Evolutionary conservation across 1,140 invertebrate species (phyloP), one percentile per base, ranked within the genome.

Genomic region (Charaxes varanes): DNA sequence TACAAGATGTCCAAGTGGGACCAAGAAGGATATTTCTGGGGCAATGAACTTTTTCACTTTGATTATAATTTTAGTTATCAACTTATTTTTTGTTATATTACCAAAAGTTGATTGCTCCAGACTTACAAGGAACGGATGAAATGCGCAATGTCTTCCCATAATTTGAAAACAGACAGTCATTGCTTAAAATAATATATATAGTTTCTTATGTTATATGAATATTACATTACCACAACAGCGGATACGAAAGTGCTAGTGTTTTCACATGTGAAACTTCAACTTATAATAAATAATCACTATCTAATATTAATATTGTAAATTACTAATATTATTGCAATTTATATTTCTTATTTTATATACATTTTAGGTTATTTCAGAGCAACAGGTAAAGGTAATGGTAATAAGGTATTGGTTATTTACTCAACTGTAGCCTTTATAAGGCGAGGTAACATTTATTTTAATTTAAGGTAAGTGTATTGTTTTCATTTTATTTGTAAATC

Each of bases 121-220:
- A 52, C 48, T 50, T 56, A 76, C 67, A 82, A 82, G 78, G 78
- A 82, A 82, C 78, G 76, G 78, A 82, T 82, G 78, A 82, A 82
- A 82, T 82, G 78, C 78, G 78, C 78, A 83, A 83, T 83, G 78
- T 83, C 78, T 83, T 83, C 76, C 78, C 78, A 83, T 83, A 83
- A 83, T 78, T 74, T 80, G 70, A 77, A 68, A 62, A 52, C 61
- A 69, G 59, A 67, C 70, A 70, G 68, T 76, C 71, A 82, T 77
- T 71, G 78, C 78, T 80, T 78, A 62, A 69, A 76, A 63, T 76
- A 72, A 76, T 77, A 40, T 79, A 73, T 74, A 59, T 67, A 63
- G 65, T 67, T 71, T 67, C 57, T 56, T 72, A 56, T 67, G 70
- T 66, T 71, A 72, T 74, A 71, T 79, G 62, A 70, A 72, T 64